These are phyloP conservation scores for Conopomorpha cramerella DNA, from an alignment of 1,140 invertebrate species.

Conservation along the genomic window DNA sequence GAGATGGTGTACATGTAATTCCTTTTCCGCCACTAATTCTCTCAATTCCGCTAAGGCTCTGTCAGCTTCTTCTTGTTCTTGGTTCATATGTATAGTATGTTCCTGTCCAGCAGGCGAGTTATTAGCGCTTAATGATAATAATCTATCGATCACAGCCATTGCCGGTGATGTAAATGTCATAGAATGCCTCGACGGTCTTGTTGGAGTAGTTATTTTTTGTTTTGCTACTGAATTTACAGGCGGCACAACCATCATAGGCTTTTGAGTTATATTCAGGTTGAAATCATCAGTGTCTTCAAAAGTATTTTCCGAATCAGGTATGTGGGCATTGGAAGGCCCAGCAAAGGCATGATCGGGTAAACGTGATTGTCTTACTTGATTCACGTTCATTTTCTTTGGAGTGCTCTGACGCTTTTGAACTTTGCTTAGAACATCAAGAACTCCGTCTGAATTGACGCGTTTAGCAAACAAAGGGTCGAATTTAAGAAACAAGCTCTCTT, in stretches of 20 bases:
- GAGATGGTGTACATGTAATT: conserved; percentile 36
- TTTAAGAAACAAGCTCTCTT: conserved; percentile 48
- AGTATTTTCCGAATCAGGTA: conserved; percentile 6
- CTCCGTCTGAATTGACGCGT: conserved; percentile 31
- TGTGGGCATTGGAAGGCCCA: conserved; percentile 14
- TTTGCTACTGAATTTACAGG: conserved; percentile 30
- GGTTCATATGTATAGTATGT: conserved; percentile 13
- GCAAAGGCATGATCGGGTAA: conserved; percentile 7
- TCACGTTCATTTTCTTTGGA: conserved; percentile 17
- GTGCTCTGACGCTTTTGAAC: conserved; percentile 34
- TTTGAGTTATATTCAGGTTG: conserved; percentile 19
- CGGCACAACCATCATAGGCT: conserved; percentile 48
- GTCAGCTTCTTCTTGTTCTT: conserved; percentile 30
- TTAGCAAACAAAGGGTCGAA: conserved; percentile 50
- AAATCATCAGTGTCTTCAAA: conserved; percentile 21
- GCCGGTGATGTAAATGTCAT: conserved; percentile 46
- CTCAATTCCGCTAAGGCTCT: conserved; percentile 29
- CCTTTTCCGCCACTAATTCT: conserved; percentile 45
- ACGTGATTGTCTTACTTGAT: conserved; percentile 1
- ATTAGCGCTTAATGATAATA: conserved; percentile 40
- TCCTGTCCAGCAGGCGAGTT: conserved; percentile 22
- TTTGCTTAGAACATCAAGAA: conserved; percentile 25
- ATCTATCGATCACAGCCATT: conserved; percentile 47
- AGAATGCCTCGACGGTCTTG: conserved; percentile 34
- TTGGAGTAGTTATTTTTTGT: conserved; percentile 24